Evolutionary conservation across 1,140 invertebrate genomes (phyloP).

Genomic region (Drosophila bocki): DNA sequence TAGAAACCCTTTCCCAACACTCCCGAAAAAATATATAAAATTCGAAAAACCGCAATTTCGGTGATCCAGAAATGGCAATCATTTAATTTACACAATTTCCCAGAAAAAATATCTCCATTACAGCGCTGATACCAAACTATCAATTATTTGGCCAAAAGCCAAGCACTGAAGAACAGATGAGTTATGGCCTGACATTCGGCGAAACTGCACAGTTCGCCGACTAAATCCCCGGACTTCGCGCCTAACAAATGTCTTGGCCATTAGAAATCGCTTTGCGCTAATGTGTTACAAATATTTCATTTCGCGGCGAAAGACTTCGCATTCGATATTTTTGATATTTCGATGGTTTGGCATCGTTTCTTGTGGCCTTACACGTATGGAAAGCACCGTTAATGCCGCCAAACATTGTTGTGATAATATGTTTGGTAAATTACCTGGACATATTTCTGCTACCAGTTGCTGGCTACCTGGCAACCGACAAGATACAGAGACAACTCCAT

Average conservation of each 20-base stretch:
- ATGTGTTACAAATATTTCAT: constrained; percentile 83
- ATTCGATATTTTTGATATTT: constrained; percentile 29
- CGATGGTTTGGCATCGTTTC: constrained; percentile 19
- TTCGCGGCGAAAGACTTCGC: constrained; percentile 8
- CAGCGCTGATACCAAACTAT: constrained; percentile 36
- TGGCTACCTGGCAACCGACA: constrained; percentile 22
- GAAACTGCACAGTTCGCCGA: constrained; percentile 39
- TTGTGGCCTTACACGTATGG: constrained; percentile 58
- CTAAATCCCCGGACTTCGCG: constrained; percentile 53
- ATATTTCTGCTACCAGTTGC: constrained; percentile 69
- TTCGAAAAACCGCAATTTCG: constrained; percentile 1
- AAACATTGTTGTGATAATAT: constrained; percentile 81
- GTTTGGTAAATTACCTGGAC: constrained; percentile 74
- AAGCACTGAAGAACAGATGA: constrained; percentile 35
- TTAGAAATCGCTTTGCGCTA: constrained; percentile 79
- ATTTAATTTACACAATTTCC: constrained; percentile 47
- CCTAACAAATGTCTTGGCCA: constrained; percentile 69
- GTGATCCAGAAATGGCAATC: constrained; percentile 25
- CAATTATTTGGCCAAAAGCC: constrained; percentile 32
- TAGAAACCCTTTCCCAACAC: constrained; percentile 3
- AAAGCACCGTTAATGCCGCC: constrained; percentile 73
- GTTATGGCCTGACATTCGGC: constrained; percentile 40
- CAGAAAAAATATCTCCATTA: constrained; percentile 52
- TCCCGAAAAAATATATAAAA: constrained; percentile 13
- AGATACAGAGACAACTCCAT: constrained; percentile 52